A percentile compares a stretch with the other conserved stretches of the same genome.
Conservation (phyloP, 1,140 invertebrate species). For the Probaryconus sp. region DNA sequence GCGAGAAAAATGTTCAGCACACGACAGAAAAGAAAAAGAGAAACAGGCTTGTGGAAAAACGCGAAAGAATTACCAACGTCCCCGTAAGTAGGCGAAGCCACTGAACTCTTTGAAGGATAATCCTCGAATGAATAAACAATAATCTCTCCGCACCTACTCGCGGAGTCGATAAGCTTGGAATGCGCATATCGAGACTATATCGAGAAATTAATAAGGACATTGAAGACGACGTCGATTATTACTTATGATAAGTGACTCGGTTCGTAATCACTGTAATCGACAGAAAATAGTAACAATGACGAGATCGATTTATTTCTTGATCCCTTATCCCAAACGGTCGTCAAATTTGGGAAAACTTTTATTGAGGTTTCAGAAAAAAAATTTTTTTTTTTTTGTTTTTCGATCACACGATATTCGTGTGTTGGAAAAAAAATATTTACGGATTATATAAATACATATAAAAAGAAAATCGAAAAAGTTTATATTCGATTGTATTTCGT, state of each 20-base stretch:
- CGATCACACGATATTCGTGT: too few species aligned
- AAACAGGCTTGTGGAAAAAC: slow-evolving; percentile 60
- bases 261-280: slow-evolving; percentile 43
- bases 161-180: slow-evolving; percentile 60
- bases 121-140: slow-evolving; percentile 74
- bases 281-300: slow-evolving; percentile 48
- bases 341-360: too few species aligned
- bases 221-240: slow-evolving; percentile 61
- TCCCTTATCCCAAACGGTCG: too few species aligned
- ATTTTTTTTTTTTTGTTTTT: too few species aligned
- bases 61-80: slow-evolving; percentile 67
- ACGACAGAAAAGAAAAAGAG: slow-evolving; percentile 9
- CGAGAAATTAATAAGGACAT: slow-evolving; percentile 59
- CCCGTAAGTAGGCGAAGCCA: slow-evolving; percentile 71
- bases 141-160: slow-evolving; percentile 69
- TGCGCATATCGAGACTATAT: slow-evolving; percentile 59
- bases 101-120: slow-evolving; percentile 74
- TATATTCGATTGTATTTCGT: too few species aligned
- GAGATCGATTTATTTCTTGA: background rate
- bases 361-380: too few species aligned
- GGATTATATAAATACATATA: too few species aligned
- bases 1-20: background rate
- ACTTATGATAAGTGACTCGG: slow-evolving; percentile 52
- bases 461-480: too few species aligned
- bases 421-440: too few species aligned